A percentile compares a stretch with the other conserved stretches of the same genome.
phyloP scores from a whole-genome alignment of 2,888 invertebrate species.

The Hartigia nigra region DNA sequence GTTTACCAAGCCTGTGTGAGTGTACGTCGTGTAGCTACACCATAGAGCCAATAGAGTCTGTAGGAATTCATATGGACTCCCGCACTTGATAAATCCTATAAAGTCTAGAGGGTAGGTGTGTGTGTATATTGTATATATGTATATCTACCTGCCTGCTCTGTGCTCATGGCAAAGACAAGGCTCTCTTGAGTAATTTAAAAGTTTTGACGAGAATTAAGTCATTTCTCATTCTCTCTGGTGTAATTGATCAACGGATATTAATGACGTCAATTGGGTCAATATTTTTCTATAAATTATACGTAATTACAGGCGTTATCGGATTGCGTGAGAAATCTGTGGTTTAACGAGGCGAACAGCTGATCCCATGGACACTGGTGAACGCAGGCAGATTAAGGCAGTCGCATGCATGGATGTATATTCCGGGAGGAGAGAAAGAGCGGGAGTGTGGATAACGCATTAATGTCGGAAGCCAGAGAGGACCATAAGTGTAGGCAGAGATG shows the following conservation, averaged over 20 bases:
- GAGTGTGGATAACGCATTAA: background rate
- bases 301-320: background rate
- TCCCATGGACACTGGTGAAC: no score
- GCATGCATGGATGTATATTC: no score
- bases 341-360: no score
- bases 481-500: background rate
- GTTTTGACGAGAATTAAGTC: background rate
- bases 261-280: background rate
- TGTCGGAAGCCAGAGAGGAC: background rate
- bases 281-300: background rate
- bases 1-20: background rate
- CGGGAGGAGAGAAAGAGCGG: background rate
- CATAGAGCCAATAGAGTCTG: background rate
- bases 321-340: background rate
- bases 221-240: background rate
- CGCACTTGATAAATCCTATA: background rate
- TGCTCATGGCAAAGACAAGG: background rate
- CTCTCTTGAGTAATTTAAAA: background rate
- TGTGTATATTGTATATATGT: background rate
- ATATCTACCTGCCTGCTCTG: background rate
- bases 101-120: background rate
- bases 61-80: background rate
- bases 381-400: no score
- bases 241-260: no score
- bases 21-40: background rate